Evolutionary conservation across 2,113 vertebrate genomes (phyloP).

Genomic region (Amia ocellicauda): DNA sequence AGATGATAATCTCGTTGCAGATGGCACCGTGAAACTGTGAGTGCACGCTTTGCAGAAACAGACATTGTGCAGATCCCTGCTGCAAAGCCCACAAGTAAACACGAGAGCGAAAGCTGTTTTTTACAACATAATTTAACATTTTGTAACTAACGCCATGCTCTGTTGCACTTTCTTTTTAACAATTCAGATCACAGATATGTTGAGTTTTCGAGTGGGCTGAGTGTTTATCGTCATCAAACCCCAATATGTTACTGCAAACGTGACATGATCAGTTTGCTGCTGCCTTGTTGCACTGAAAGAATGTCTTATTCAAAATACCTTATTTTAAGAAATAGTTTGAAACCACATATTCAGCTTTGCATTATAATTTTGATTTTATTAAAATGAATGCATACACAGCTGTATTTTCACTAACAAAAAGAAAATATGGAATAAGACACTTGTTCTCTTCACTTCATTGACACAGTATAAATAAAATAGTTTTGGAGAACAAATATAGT

Average conservation of each 20-base stretch:
- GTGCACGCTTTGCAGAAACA: not conserved
- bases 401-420: no score
- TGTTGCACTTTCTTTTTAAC: not conserved
- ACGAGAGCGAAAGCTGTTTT: not conserved
- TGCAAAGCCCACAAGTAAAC: not conserved
- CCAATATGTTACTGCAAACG: not conserved
- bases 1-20: constrained; percentile 2
- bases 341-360: no score
- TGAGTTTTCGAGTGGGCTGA: not conserved
- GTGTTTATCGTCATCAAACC: no score
- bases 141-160: not conserved
- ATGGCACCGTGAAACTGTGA: not conserved
- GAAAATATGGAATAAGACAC: no score
- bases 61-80: not conserved
- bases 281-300: no score
- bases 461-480: no score
- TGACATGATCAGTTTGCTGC: not conserved
- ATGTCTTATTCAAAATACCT: not conserved
- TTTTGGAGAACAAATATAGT: no score
- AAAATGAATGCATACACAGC: no score
- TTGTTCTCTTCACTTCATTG: no score
- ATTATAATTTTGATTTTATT: no score
- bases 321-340: no score
- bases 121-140: not conserved
- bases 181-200: not conserved